Base-by-base conservation (phyloP, 2,888 invertebrate species). In the Parochlus steinenii region DNA sequence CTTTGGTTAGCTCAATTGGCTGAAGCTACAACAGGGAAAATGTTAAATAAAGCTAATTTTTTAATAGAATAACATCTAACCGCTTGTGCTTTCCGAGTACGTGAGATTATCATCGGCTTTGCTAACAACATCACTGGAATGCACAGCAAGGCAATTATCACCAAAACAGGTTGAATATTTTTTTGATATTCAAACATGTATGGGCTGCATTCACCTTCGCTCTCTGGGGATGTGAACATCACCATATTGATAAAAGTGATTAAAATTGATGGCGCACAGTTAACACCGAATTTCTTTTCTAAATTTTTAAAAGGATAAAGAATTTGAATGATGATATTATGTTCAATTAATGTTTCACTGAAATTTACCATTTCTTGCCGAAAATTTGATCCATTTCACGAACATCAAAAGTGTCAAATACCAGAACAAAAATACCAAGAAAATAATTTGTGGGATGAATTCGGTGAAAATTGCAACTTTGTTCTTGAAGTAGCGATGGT, bases 241-340 rank as follows among this genome's bases (percentile, higher is more conserved):
- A 97, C 86, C 98, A 98, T 98, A 64, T 97, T 95, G 63, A 98
- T 98, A 57, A 97, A 90, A 16, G 89, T 89, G 51, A 98, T 93
- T 39, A 98, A 71, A 54, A 98, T 83, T 1, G 92, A 92, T 0
- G 98, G 98, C 10, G 98, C 97, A 59, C 89, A 89, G 32, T 47
- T 43, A 51, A 64, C 67, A 3, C 64, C 63, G 28, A 58, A 50
- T 20, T 50, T 52, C 5, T 38, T 57, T 58, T 47, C 1, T 47
- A 43, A 8, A 18, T 8, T 28, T 16, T 6, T 6, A 39, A 26
- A 6, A 34, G 10, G 12, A 18, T 20, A 10, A 8, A 14, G n/a
- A n/a, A n/a, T n/a, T n/a, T n/a, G n/a, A n/a, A n/a, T n/a, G n/a
- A n/a, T n/a, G 25, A 16, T 28, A n/a, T n/a, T n/a, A 27, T 6